These are phyloP conservation scores for Polypterus bichir DNA, from an alignment of 2,113 vertebrate genomes.

Conservation along the genomic window DNA sequence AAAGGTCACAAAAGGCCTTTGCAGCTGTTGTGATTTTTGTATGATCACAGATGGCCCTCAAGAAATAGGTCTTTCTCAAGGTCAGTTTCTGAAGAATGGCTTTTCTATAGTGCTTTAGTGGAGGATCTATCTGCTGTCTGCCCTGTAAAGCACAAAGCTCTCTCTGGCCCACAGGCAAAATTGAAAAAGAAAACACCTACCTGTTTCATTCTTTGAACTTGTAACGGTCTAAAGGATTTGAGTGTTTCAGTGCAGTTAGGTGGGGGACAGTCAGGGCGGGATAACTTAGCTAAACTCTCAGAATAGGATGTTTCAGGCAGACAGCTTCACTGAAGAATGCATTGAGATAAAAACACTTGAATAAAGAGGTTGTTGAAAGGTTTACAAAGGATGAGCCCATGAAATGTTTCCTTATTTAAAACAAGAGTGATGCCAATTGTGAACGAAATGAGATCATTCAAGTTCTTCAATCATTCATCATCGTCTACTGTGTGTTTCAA, in stretches of 20 bases:
- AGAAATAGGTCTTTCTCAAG: slow-evolving; percentile 31
- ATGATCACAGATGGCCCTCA: slow-evolving; percentile 43
- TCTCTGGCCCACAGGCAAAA: slow-evolving; percentile 19
- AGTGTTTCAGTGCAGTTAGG: slow-evolving; percentile 30
- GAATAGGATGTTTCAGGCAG: slow-evolving; percentile 22
- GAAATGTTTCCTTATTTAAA: slow-evolving; percentile 11
- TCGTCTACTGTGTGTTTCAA: slow-evolving; percentile 30
- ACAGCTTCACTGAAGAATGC: slow-evolving; percentile 19
- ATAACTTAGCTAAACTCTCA: slow-evolving; percentile 32
- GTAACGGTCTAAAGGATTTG: slow-evolving; percentile 28
- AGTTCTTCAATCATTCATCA: slow-evolving; percentile 25
- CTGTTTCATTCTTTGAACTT: slow-evolving; percentile 35
- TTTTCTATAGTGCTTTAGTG: slow-evolving; percentile 30
- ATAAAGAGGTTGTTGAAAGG: slow-evolving; percentile 30
- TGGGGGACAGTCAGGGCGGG: slow-evolving; percentile 4
- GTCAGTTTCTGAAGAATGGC: slow-evolving; percentile 35
- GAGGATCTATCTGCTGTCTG: slow-evolving; percentile 32
- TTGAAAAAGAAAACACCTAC: slow-evolving; percentile 17
- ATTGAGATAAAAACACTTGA: slow-evolving; percentile 27
- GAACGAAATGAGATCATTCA: slow-evolving; percentile 25
- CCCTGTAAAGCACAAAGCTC: slow-evolving; percentile 22
- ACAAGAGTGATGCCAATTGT: slow-evolving; percentile 16
- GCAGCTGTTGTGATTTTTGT: slow-evolving; percentile 47
- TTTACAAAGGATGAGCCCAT: slow-evolving; percentile 12
- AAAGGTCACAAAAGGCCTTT: slow-evolving; percentile 49